Conservation (phyloP, 2,113 vertebrate genomes). For the Cryptomyrus ogoouensis region DNA sequence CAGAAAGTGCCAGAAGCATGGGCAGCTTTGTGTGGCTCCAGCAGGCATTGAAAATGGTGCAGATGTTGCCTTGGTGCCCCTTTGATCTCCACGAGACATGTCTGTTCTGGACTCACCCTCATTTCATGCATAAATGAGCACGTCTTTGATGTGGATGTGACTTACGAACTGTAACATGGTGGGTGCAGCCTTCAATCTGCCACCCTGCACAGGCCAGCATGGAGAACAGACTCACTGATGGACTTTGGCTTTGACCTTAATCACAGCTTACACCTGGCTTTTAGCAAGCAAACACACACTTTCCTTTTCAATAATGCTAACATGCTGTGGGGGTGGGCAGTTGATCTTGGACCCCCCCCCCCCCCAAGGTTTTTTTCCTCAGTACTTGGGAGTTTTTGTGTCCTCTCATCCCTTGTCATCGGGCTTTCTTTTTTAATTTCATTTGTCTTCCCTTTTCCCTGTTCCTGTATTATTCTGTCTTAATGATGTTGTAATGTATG, state of each 20-base stretch:
- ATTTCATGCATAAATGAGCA: background rate
- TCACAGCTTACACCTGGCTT: background rate
- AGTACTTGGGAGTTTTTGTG: background rate
- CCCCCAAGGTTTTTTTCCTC: background rate
- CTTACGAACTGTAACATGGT: background rate
- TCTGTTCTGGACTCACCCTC: slow-evolving; percentile 22
- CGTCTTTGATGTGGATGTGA: slow-evolving; percentile 7
- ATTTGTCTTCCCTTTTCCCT: background rate
- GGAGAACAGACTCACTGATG: background rate
- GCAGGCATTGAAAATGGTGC: slow-evolving; percentile 21
- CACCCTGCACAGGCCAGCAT: background rate
- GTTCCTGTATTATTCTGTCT: background rate
- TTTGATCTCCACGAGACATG: slow-evolving; percentile 28
- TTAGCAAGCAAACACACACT: background rate
- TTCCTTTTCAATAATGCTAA: background rate
- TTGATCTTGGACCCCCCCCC: too few relatives aligned
- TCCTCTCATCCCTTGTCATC: background rate
- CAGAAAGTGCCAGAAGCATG: background rate
- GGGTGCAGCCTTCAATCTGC: background rate
- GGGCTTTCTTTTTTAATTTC: background rate
- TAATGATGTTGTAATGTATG: background rate
- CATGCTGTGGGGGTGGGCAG: too few relatives aligned
- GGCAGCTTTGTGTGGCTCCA: background rate
- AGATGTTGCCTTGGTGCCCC: slow-evolving; percentile 18
- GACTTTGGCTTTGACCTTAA: background rate